Percentiles rank a stretch among this genome's conserved stretches.
These are phyloP conservation scores for Sialia sialis DNA, from an alignment of 2,113 vertebrate species.

Conservation along the genomic window DNA sequence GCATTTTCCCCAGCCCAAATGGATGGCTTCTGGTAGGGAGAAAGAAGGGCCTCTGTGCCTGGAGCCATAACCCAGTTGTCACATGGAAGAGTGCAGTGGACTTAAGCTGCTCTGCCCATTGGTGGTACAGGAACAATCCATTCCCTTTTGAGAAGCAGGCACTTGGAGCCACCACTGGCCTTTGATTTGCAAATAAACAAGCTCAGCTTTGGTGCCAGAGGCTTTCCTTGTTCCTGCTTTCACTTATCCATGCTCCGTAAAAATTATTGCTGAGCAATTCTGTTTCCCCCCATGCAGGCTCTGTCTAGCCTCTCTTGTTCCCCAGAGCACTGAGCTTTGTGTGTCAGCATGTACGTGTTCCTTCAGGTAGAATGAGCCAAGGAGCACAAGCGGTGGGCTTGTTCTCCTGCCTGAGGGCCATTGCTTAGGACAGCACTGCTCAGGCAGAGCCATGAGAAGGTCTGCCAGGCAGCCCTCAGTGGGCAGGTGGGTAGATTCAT, in stretches of 20 bases:
- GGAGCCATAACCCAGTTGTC: neutral
- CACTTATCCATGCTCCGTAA: neutral
- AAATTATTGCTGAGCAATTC: neutral
- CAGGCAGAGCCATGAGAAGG: neutral
- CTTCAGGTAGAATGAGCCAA: neutral
- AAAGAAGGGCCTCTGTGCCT: neutral
- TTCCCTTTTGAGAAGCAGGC: neutral
- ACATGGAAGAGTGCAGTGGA: neutral
- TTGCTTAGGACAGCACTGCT: neutral
- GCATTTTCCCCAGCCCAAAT: neutral
- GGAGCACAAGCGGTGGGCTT: neutral
- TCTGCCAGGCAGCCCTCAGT: neutral
- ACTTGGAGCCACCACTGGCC: neutral
- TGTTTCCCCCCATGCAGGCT: neutral
- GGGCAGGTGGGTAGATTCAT: fast-evolving
- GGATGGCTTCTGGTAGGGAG: neutral
- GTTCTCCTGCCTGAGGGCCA: neutral
- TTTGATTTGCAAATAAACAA: neutral
- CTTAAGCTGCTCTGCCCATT: neutral
- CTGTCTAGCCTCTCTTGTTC: neutral
- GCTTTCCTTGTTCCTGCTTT: neutral
- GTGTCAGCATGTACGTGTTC: neutral
- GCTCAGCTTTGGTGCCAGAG: neutral
- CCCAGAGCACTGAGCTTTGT: neutral
- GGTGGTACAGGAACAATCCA: neutral